Conservation (phyloP, 2,797 vertebrate genomes). For the Anableps anableps region DNA sequence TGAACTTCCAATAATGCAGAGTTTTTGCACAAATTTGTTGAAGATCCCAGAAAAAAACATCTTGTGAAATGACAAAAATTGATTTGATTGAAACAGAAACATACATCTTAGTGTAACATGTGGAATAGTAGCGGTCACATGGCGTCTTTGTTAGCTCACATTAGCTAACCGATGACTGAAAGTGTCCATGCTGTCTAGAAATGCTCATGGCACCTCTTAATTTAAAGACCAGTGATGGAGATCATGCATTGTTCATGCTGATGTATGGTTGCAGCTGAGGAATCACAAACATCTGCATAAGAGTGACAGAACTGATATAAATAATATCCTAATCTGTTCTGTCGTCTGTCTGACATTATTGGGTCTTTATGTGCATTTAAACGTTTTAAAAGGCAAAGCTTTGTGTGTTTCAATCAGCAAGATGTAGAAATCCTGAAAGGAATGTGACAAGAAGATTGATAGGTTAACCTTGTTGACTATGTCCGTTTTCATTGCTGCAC, state of each 20-base stretch:
- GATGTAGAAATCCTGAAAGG: neutral
- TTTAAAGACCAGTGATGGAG: slow-evolving; percentile 8
- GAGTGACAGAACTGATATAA: slow-evolving; percentile 5
- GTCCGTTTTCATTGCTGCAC: neutral
- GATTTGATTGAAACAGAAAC: neutral
- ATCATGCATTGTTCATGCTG: slow-evolving; percentile 6
- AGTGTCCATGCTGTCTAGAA: neutral
- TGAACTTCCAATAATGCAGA: neutral
- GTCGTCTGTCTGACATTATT: slow-evolving; percentile 7
- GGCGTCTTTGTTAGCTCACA: neutral
- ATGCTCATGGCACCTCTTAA: neutral
- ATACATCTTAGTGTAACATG: neutral
- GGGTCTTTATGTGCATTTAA: neutral
- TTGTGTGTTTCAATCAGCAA: neutral
- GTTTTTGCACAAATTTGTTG: too few species aligned
- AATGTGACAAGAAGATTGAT: neutral
- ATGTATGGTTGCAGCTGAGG: slow-evolving; percentile 13
- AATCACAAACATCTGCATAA: slow-evolving; percentile 9
- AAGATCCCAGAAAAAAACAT: neutral
- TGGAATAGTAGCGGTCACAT: slow-evolving; percentile 4
- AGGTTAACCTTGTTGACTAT: neutral
- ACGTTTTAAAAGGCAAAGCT: neutral
- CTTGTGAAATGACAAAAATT: neutral
- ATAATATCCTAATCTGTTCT: neutral
- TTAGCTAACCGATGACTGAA: slow-evolving; percentile 10